Conservation (phyloP, 2,113 vertebrate genomes). For the Nothobranchius kuhntae region DNA sequence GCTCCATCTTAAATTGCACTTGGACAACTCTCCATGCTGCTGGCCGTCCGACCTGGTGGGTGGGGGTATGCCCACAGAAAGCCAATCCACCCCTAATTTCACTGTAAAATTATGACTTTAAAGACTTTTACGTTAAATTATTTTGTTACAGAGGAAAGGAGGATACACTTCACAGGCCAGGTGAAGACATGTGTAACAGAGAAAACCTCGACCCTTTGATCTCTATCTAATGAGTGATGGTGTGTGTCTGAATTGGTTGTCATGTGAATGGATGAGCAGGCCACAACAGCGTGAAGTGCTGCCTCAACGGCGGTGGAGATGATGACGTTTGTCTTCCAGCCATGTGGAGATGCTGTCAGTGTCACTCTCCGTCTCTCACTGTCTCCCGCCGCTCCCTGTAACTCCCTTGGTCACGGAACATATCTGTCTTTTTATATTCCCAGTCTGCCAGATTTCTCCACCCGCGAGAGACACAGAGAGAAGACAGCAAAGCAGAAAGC, state of each 20-base stretch:
- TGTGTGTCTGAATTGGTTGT: constrained; percentile 43
- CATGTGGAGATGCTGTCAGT: neutral
- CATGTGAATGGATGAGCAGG: constrained; percentile 54
- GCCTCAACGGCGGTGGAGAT: constrained; percentile 25
- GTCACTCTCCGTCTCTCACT: constrained; percentile 13
- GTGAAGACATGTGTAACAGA: neutral
- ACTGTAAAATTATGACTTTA: no score
- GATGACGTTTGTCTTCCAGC: constrained; percentile 31
- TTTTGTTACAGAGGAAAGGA: neutral
- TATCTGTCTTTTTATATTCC: constrained; percentile 27
- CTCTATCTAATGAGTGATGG: constrained; percentile 44
- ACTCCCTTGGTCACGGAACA: neutral
- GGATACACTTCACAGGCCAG: neutral
- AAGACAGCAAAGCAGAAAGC: neutral
- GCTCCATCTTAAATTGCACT: no score
- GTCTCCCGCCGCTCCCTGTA: constrained; percentile 33
- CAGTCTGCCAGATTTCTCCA: constrained; percentile 31
- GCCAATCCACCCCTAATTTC: no score
- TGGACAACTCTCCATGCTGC: no score
- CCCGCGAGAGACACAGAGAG: constrained; percentile 22
- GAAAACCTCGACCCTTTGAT: neutral
- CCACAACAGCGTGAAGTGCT: neutral
- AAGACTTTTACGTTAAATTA: no score
- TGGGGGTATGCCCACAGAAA: no score
- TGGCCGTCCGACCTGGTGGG: no score